Percentiles rank a stretch among this genome's conserved stretches.
Conservation (phyloP, 2,113 vertebrate genomes). For the Calypte anna region DNA sequence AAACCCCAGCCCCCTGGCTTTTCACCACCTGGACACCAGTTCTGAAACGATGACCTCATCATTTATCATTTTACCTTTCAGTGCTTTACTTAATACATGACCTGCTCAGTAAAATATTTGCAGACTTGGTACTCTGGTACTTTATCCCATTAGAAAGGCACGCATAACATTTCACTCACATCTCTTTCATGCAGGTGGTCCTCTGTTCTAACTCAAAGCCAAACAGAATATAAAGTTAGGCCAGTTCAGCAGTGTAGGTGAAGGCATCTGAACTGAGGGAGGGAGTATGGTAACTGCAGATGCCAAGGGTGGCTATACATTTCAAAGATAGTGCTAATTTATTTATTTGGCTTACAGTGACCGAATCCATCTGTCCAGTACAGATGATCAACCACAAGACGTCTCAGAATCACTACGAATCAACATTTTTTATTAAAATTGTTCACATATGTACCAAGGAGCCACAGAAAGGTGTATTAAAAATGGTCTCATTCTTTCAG, state of each 20-base stretch:
- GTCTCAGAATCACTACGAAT: slow-evolving; percentile 39
- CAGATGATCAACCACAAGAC: slow-evolving; percentile 56
- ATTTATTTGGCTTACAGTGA: slow-evolving; percentile 75
- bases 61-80: slow-evolving; percentile 77
- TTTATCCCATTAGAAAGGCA: slow-evolving; percentile 75
- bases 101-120: slow-evolving; percentile 75
- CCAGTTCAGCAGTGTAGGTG: slow-evolving; percentile 52
- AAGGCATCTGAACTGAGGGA: slow-evolving; percentile 56
- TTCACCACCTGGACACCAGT: slow-evolving; percentile 65
- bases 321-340: slow-evolving; percentile 74
- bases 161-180: slow-evolving; percentile 71
- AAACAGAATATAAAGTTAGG: slow-evolving; percentile 57
- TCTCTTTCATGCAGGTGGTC: slow-evolving; percentile 71
- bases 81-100: slow-evolving; percentile 74
- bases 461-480: slow-evolving; percentile 54
- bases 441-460: slow-evolving; percentile 71
- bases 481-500: slow-evolving; percentile 49
- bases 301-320: slow-evolving; percentile 71
- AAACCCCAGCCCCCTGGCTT: slow-evolving; percentile 43
- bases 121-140: slow-evolving; percentile 67
- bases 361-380: slow-evolving; percentile 65
- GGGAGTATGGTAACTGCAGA: slow-evolving; percentile 43
- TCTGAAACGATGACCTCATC: slow-evolving; percentile 68
- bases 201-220: slow-evolving; percentile 66
- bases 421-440: slow-evolving; percentile 59